Percentiles rank a stretch among this genome's conserved stretches.
phyloP scores from a whole-genome alignment of 2,113 vertebrate genomes.

The Ariopsis seemanni region DNA sequence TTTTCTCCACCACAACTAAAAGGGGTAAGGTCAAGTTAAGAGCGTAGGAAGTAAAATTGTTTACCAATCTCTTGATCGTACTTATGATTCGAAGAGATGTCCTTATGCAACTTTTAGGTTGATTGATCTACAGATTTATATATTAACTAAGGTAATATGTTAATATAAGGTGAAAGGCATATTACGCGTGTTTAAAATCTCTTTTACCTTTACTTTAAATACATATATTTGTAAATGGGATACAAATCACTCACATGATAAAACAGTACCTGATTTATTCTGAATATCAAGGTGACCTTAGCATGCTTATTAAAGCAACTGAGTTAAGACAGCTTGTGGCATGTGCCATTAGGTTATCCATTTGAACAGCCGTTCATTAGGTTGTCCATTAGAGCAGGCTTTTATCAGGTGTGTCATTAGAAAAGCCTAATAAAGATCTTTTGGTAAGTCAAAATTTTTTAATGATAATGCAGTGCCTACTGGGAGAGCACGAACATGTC shows the following conservation, averaged over 20 bases:
- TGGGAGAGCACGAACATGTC: neutral
- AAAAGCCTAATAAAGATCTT: conserved; percentile 37
- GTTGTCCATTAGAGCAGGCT: conserved; percentile 37
- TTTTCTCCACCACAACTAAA: no score
- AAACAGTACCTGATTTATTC: conserved; percentile 21
- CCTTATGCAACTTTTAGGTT: no score
- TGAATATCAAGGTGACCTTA: conserved; percentile 33
- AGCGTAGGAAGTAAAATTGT: no score
- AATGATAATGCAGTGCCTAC: conserved; percentile 33
- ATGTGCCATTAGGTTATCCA: conserved; percentile 29
- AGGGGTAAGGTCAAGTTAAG: no score
- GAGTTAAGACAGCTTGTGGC: neutral
- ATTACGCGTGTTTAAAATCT: neutral
- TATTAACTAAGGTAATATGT: no score
- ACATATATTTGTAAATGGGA: neutral
- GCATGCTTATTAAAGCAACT: conserved; percentile 27
- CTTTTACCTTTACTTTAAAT: neutral
- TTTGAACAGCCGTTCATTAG: conserved; percentile 37
- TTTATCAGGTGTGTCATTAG: conserved; percentile 42
- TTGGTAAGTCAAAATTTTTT: conserved; percentile 18
- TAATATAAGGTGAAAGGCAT: neutral
- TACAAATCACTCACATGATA: neutral
- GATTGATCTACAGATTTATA: no score
- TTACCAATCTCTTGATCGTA: no score
- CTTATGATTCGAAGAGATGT: no score